These are phyloP conservation scores for Holacanthus passer DNA, from an alignment of 2,113 vertebrate genomes.

Conservation along the genomic window DNA sequence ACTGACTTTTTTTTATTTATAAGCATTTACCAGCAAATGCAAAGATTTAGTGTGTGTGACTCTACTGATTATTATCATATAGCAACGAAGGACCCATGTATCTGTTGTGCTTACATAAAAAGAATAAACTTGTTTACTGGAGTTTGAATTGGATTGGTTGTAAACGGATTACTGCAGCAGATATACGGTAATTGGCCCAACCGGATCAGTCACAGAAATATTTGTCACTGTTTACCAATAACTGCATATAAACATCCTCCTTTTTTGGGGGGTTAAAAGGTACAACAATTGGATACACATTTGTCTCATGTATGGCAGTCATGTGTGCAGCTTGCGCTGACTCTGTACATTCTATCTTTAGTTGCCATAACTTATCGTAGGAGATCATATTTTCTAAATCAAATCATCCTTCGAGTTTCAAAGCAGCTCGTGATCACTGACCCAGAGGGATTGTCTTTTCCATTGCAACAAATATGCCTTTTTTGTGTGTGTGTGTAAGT, in stretches of 20 bases:
- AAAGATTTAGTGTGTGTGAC: slow-evolving; percentile 2
- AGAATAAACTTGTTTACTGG: slow-evolving; percentile 62
- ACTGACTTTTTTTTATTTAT: slow-evolving; percentile 41
- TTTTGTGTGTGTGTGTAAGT: background rate
- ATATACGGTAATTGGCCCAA: background rate
- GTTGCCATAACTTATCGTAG: background rate
- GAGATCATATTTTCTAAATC: slow-evolving; percentile 9
- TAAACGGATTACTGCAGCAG: slow-evolving; percentile 33
- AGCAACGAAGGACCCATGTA: background rate
- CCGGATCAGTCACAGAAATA: background rate
- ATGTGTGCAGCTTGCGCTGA: background rate
- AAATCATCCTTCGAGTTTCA: background rate
- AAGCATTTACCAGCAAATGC: slow-evolving; percentile 35
- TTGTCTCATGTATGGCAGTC: background rate
- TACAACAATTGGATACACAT: background rate
- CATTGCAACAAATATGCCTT: background rate
- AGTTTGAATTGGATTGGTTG: background rate
- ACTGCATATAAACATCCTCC: background rate
- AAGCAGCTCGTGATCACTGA: background rate
- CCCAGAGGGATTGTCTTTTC: background rate
- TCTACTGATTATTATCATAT: slow-evolving; percentile 22
- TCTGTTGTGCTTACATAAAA: slow-evolving; percentile 27
- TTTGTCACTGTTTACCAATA: background rate
- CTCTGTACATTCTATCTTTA: background rate
- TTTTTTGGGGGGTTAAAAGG: background rate